Conservation (phyloP, 2,797 vertebrate genomes). For the Enteromius paludinosus region DNA sequence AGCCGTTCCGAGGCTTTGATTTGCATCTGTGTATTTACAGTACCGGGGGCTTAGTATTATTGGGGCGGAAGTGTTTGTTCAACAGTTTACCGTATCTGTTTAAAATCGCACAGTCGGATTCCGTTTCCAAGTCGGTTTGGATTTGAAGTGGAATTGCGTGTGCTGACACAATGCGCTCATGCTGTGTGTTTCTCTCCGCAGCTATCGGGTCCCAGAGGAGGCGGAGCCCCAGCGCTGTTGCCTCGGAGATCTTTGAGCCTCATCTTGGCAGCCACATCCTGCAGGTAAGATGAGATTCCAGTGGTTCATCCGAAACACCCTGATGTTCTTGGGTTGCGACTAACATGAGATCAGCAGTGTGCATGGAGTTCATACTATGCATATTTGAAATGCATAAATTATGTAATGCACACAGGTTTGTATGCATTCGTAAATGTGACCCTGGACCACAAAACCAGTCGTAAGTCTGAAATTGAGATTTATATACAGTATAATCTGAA, state of each 20-base stretch:
- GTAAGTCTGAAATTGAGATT: too few relatives aligned
- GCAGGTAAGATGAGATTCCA: conserved; percentile 83
- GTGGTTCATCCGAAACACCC: not conserved
- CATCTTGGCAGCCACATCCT: conserved; percentile 99
- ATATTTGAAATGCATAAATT: not conserved
- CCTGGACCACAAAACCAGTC: too few relatives aligned
- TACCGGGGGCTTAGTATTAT: conserved; percentile 52
- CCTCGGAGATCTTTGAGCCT: conserved; percentile 94
- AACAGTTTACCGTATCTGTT: conserved; percentile 58
- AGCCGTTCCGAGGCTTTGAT: conserved; percentile 51
- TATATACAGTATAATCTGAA: too few relatives aligned
- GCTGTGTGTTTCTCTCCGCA: conserved; percentile 60
- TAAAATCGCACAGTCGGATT: conserved; percentile 50
- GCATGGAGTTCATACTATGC: not conserved
- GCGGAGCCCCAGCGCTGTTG: conserved; percentile 87
- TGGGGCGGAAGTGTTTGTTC: conserved; percentile 55
- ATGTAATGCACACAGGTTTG: not conserved
- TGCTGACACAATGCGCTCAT: not conserved
- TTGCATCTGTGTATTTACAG: conserved; percentile 65
- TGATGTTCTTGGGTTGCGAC: not conserved
- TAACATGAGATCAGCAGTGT: not conserved
- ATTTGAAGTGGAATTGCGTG: conserved; percentile 29
- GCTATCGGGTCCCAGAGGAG: conserved; percentile 96
- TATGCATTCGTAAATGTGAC: not conserved
- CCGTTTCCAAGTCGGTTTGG: conserved; percentile 47